Evolutionary conservation across 2,113 vertebrate species (phyloP), one percentile per base, ranked within the genome.

Genomic region (Gallinago media): DNA sequence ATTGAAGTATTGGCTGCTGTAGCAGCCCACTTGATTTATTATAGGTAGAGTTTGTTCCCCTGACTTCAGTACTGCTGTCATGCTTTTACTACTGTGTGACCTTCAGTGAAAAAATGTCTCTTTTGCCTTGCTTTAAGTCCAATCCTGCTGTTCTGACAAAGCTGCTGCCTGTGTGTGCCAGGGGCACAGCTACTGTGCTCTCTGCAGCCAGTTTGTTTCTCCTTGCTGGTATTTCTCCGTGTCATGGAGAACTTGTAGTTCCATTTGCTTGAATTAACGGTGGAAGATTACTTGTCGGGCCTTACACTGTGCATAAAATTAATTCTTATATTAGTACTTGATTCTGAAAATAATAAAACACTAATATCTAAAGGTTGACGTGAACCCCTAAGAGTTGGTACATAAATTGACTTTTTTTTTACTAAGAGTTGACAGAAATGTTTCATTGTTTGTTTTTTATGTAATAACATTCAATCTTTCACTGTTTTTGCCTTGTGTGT

Each of bases 131-230:
- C 15, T 50, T 17, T 23, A 25, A 8, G 23, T 14, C 12, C n/a
- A 4, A 10, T 14, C 46, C 12, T 81, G 58, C 61, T 42, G 18
- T 32, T 62, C 7, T 68, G 74, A 17, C 23, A 63, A 6, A 71
- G 40, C 34, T 1, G 5, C 29, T 67, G 19, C 17, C 34, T 34
- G 26, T 0, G 0, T 9, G 38, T 32, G 61, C 26, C 44, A 77
- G 68, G 25, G 27, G 21, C 46, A 31, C 25, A 15, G 52, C 52
- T 65, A 9, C 31, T 59, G 72, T 34, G 65, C 59, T 2, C 2
- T 11, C 12, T 54, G 59, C 31, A 59, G 58, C 15, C 42, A 8
- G 2, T 27, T 20, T 0, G 2, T 21, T 65, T 42, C 89, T 47
- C 52, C 29, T 68, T 36, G 12, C n/a, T 87, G 38, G 4, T 27